Percentiles rank a stretch among this genome's conserved stretches.
phyloP scores from a whole-genome alignment of 2,888 invertebrate genomes.

The Dryocosmus kuriphilus region DNA sequence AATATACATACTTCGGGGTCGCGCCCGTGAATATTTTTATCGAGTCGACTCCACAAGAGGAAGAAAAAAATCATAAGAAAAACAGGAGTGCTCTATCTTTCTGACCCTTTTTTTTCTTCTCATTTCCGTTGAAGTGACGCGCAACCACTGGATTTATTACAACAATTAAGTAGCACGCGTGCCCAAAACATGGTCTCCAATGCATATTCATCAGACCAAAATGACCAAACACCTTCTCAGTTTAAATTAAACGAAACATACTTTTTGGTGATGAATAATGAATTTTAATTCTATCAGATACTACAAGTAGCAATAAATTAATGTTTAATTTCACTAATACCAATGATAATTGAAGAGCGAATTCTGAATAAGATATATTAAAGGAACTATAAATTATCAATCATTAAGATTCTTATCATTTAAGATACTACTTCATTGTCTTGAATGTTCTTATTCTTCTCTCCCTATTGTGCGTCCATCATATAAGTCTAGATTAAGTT shows the following conservation, averaged over 20 bases:
- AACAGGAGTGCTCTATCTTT: slow-evolving; percentile 42
- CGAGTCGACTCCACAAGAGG: slow-evolving; percentile 61
- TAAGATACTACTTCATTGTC: background rate
- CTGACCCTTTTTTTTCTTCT: slow-evolving; percentile 48
- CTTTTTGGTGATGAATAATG: too few species aligned
- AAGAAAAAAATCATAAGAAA: slow-evolving; percentile 56
- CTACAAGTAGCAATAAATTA: background rate
- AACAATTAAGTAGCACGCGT: slow-evolving; percentile 6
- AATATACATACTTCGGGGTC: slow-evolving; percentile 63
- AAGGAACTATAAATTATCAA: background rate
- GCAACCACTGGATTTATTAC: slow-evolving; percentile 7
- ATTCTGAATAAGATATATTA: too few species aligned
- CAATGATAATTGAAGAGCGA: too few species aligned
- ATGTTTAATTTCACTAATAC: background rate
- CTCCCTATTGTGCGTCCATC: background rate
- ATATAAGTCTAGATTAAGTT: slow-evolving; percentile 50
- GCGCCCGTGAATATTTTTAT: slow-evolving; percentile 74
- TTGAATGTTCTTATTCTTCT: background rate
- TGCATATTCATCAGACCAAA: background rate
- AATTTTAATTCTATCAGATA: too few species aligned
- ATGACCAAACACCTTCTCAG: too few species aligned
- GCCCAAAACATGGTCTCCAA: background rate
- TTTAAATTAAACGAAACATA: too few species aligned
- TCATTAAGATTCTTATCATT: background rate
- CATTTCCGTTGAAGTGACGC: slow-evolving; percentile 41